phyloP scores from a whole-genome alignment of 2,888 invertebrate genomes.

The Eupithecia centaureata region DNA sequence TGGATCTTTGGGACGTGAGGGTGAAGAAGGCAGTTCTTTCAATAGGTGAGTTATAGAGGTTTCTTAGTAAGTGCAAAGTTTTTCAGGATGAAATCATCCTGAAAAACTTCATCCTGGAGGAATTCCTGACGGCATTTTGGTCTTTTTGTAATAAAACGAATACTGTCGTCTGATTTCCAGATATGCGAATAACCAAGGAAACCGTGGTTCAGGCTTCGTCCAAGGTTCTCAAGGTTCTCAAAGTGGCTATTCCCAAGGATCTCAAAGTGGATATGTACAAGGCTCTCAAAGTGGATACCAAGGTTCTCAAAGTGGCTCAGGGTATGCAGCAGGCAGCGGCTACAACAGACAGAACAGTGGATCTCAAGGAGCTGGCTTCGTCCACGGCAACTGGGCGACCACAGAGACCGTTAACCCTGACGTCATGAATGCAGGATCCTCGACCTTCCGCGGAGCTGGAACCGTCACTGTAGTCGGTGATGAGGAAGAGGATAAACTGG shows the following conservation, averaged over 20 bases:
- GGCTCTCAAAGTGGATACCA: conserved; percentile 31
- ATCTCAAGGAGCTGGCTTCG: conserved; percentile 60
- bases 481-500: conserved; percentile 69
- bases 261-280: conserved; percentile 30
- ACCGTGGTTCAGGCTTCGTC: conserved; percentile 26
- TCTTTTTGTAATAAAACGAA: background rate
- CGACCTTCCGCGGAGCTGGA: conserved; percentile 62
- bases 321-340: conserved; percentile 21
- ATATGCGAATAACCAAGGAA: conserved; percentile 49
- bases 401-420: conserved; percentile 79
- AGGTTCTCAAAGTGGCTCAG: conserved; percentile 17
- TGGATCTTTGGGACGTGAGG: conserved; percentile 72
- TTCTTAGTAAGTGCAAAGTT: background rate
- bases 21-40: conserved; percentile 76
- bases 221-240: conserved; percentile 29
- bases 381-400: conserved; percentile 74
- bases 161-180: conserved; percentile 43
- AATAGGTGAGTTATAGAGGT: conserved; percentile 61
- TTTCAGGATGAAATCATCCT: background rate
- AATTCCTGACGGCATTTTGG: no score
- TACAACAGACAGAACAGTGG: conserved; percentile 37
- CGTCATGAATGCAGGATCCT: conserved; percentile 72
- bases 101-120: no score
- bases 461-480: conserved; percentile 72
- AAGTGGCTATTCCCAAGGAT: conserved; percentile 32